These are phyloP conservation scores for Laodelphax striatellus DNA, from an alignment of 1,140 invertebrate species.

Conservation along the genomic window DNA sequence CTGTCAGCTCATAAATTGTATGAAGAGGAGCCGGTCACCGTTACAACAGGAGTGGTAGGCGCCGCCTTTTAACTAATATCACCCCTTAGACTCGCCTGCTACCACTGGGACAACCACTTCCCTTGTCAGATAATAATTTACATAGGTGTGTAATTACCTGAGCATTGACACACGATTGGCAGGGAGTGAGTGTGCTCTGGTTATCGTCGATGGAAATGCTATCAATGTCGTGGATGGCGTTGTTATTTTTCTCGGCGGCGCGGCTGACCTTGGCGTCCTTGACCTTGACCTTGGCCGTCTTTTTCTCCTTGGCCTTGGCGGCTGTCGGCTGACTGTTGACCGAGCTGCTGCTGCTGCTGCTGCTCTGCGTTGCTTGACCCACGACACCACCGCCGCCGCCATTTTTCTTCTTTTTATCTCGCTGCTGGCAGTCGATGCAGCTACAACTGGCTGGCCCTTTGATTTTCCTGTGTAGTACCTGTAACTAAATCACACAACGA, in stretches of 20 bases:
- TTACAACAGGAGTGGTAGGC: too few relatives aligned
- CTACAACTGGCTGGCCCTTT: slow-evolving; percentile 31
- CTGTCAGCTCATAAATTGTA: too few relatives aligned
- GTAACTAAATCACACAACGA: slow-evolving; percentile 24
- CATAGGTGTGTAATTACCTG: slow-evolving; percentile 6
- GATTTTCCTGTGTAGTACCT: slow-evolving; percentile 34
- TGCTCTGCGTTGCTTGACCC: too few relatives aligned
- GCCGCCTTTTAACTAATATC: too few relatives aligned
- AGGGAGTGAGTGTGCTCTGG: slow-evolving; percentile 18
- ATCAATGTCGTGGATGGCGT: neutral
- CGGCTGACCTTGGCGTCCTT: neutral
- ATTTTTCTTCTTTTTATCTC: slow-evolving; percentile 15
- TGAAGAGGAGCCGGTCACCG: too few relatives aligned
- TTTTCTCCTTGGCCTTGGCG: too few relatives aligned
- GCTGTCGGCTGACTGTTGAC: too few relatives aligned
- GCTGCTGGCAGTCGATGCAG: slow-evolving; percentile 30
- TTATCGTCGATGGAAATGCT: slow-evolving; percentile 14
- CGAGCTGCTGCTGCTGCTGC: too few relatives aligned
- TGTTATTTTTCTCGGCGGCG: neutral
- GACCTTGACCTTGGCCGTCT: neutral
- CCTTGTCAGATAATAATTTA: too few relatives aligned
- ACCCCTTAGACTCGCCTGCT: too few relatives aligned
- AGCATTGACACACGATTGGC: slow-evolving; percentile 34
- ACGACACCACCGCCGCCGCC: too few relatives aligned
- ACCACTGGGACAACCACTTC: too few relatives aligned